Percentiles rank a stretch among this genome's conserved stretches.
Conservation (phyloP, 2,888 invertebrate species). For the Microplitis deprimator region DNA sequence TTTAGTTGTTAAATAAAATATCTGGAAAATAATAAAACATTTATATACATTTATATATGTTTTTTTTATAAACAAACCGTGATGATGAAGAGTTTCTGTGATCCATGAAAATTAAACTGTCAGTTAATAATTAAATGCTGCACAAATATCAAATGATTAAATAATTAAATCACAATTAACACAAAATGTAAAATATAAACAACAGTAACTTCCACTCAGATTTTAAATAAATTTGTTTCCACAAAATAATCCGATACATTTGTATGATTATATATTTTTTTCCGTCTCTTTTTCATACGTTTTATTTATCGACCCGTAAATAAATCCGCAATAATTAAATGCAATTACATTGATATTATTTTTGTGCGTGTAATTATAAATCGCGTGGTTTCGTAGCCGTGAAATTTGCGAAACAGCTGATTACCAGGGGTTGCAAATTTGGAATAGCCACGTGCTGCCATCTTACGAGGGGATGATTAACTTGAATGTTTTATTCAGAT, state of each 20-base stretch:
- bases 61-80: conserved; percentile 11
- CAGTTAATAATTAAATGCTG: conserved; percentile 16
- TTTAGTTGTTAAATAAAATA: too few species aligned
- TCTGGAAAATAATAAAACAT: neutral
- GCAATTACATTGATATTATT: neutral
- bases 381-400: conserved; percentile 30
- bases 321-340: neutral
- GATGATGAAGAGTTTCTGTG: conserved; percentile 20
- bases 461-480: conserved; percentile 19
- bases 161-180: conserved; percentile 19
- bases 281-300: neutral
- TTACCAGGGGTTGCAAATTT: neutral
- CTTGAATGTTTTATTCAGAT: neutral
- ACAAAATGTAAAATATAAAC: conserved; percentile 15
- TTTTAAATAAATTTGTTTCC: neutral
- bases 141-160: conserved; percentile 10
- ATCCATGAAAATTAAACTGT: conserved; percentile 29
- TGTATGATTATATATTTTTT: conserved; percentile 3
- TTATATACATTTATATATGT: neutral
- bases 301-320: neutral
- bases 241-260: conserved; percentile 1
- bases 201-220: neutral
- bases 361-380: conserved; percentile 23
- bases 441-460: conserved; percentile 25
- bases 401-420: conserved; percentile 37